phyloP scores from a whole-genome alignment of 1,140 invertebrate genomes.

The Helicoverpa zea region DNA sequence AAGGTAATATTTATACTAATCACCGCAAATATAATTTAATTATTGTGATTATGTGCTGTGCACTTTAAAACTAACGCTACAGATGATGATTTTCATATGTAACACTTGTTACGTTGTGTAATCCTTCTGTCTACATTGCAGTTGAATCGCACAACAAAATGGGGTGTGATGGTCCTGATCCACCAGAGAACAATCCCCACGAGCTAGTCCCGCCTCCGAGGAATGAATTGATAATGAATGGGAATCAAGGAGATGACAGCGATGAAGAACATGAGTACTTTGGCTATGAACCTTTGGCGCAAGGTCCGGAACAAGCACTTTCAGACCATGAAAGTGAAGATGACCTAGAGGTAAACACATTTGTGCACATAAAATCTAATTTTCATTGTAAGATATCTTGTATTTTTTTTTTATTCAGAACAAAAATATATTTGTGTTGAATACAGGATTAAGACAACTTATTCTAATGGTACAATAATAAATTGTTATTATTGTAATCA shows the following conservation, averaged over 20 bases:
- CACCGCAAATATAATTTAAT: too few relatives aligned
- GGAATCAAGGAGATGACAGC: conserved; percentile 74
- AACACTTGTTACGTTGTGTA: too few relatives aligned
- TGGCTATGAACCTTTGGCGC: conserved; percentile 79
- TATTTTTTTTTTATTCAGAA: too few relatives aligned
- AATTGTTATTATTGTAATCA: too few relatives aligned
- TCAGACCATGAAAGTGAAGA: conserved; percentile 72
- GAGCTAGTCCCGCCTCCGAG: conserved; percentile 75
- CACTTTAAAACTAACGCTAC: too few relatives aligned
- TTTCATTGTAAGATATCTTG: background rate
- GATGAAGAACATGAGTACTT: conserved; percentile 80
- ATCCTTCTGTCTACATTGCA: background rate
- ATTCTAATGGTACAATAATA: too few relatives aligned
- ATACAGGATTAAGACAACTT: too few relatives aligned
- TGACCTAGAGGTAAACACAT: conserved; percentile 62
- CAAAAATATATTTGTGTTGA: too few relatives aligned
- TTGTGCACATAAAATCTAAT: too few relatives aligned
- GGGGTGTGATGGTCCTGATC: conserved; percentile 82
- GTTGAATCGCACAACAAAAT: conserved; percentile 54
- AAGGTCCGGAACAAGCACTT: conserved; percentile 73
- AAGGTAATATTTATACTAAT: too few relatives aligned
- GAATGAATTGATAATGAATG: conserved; percentile 73
- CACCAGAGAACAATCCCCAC: conserved; percentile 77
- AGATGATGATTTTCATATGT: too few relatives aligned
- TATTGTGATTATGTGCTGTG: too few relatives aligned